Base-by-base conservation (phyloP, 2,113 vertebrate genomes). In the Siniperca chuatsi region DNA sequence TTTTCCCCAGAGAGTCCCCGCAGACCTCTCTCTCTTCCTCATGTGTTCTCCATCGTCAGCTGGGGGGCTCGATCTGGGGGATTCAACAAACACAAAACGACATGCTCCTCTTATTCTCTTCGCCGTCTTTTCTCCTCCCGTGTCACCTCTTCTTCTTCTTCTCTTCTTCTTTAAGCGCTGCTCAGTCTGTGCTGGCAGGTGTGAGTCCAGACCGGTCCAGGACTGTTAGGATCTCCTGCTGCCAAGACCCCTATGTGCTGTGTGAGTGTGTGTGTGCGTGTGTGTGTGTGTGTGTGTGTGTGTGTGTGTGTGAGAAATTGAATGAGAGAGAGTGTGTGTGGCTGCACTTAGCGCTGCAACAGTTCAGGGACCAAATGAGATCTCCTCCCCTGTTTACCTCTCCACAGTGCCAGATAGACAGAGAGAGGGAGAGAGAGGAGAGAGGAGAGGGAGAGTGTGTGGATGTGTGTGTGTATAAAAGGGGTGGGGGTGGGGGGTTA, bases 321-420 rank as follows among this genome's bases (percentile, higher is more conserved):
- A 48, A 50, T 29, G 84, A 54, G 70, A 46, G 66, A 18, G 40
- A 58, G 46, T 62, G 82, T 42, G 78, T 66, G 84, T 48, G 86
- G 83, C 71, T 57, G 79, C 82, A 77, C 64, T 60, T 72, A 87
- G 85, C 79, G 61, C 92, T 69, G 87, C 91, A 96, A 96, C 94
- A 96, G 95, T 95, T 95, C 95, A 88, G 87, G 66, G 93, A 89
- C 90, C 90, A 91, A 93, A 95, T 93, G 87, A 92, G 91, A 93
- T 93, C 86, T 88, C 79, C 75, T 74, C 78, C 79, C 87, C 84
- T 88, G 83, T 90, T 91, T 88, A 87, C 90, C 83, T 81, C 90
- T 79, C 70, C 46, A 82, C 81, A 64, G 88, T 68, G 79, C 46
- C 50, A 84, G 81, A 90, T 61, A 89, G 78, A 80, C 33, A 69